Conservation (phyloP, 1,140 invertebrate genomes). For the Sinonovacula constricta region DNA sequence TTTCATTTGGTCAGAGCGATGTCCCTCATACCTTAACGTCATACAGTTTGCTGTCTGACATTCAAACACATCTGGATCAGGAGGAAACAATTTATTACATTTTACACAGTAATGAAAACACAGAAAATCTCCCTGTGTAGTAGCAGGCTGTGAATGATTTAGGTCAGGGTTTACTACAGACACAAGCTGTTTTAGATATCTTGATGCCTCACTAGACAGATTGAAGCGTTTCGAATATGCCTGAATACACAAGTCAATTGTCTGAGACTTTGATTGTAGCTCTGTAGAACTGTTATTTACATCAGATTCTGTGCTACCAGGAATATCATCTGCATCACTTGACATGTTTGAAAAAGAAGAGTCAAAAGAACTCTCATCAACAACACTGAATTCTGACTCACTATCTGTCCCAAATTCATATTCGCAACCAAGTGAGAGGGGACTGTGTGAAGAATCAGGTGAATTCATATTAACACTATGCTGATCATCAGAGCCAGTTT, state of each 20-base stretch:
- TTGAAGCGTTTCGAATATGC: conserved; percentile 37
- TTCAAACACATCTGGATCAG: conserved; percentile 3
- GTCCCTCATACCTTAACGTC: conserved; percentile 25
- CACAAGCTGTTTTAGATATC: conserved; percentile 24
- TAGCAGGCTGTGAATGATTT: conserved; percentile 13
- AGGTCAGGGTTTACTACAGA: conserved; percentile 17
- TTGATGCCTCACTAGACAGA: conserved; percentile 18
- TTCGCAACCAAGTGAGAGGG: conserved; percentile 16
- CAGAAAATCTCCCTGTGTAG: conserved; percentile 22
- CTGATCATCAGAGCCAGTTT: conserved; percentile 8
- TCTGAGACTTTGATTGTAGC: conserved; percentile 31
- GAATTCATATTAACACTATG: conserved; percentile 14
- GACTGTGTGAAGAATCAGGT: conserved; percentile 3
- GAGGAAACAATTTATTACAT: conserved; percentile 39
- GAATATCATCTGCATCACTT: conserved; percentile 29
- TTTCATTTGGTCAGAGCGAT: conserved; percentile 6
- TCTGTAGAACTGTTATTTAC: conserved; percentile 27
- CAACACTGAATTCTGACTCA: conserved; percentile 22
- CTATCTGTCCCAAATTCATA: conserved; percentile 21
- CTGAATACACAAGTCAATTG: conserved; percentile 36
- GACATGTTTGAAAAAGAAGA: conserved; percentile 29
- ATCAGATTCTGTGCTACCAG: conserved; percentile 20
- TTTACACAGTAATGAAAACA: conserved; percentile 43
- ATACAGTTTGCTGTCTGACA: conserved; percentile 35
- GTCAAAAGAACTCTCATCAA: background rate